Conservation (phyloP, 1,140 invertebrate genomes). For the Sitobion miscanthi region DNA sequence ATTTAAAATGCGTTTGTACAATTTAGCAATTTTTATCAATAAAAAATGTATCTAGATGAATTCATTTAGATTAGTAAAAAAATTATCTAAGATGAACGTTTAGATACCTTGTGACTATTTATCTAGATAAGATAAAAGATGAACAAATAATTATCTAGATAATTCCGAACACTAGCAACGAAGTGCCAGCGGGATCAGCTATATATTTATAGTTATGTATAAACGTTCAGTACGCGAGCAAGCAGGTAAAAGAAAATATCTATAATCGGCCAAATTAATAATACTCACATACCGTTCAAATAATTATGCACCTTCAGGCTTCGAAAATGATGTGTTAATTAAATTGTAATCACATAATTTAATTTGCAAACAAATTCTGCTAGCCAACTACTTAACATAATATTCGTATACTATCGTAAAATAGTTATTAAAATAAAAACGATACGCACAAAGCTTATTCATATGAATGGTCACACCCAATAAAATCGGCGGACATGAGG, state of each 20-base stretch:
- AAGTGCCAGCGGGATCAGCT: no score
- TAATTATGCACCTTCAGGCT: not conserved
- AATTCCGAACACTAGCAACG: no score
- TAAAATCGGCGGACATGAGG: not conserved
- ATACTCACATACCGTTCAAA: not conserved
- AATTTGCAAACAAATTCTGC: not conserved
- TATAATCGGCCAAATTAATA: not conserved
- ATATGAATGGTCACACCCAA: conserved; percentile 15
- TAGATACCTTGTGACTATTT: no score
- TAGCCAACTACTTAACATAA: not conserved
- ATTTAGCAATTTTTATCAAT: no score
- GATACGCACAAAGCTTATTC: not conserved
- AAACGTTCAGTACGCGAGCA: not conserved
- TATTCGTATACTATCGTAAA: not conserved
- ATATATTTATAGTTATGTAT: not conserved
- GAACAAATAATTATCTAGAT: no score
- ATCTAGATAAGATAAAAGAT: no score
- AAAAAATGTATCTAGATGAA: no score
- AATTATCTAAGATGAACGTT: no score
- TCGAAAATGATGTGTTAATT: not conserved
- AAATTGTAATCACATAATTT: not conserved
- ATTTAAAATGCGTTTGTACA: no score
- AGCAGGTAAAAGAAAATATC: not conserved
- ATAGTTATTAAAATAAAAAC: not conserved
- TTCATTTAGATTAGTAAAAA: no score